Percentiles rank a stretch among this genome's conserved stretches.
Evolutionary conservation across 2,113 vertebrate species (phyloP).

Genomic region (Bucco capensis): DNA sequence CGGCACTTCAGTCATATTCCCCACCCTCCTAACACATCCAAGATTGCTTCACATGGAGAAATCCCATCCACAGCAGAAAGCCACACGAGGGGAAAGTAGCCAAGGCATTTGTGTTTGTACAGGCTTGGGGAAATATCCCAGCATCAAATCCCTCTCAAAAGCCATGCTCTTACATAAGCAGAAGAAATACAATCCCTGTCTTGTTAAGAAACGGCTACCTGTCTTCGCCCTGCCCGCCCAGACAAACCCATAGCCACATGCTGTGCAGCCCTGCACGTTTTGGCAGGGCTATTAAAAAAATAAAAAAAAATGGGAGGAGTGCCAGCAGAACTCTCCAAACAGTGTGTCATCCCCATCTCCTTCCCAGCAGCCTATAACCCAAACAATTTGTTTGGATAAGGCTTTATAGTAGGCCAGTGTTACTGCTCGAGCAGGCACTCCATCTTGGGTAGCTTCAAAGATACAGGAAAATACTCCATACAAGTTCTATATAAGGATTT

Average conservation of each 20-base stretch:
- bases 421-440: not conserved
- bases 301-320: not conserved
- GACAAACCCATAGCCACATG: not conserved
- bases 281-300: not conserved
- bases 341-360: conserved; percentile 5
- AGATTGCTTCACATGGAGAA: conserved; percentile 29
- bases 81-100: not conserved
- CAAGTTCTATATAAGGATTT: not conserved
- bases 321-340: conserved; percentile 24
- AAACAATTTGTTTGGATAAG: conserved; percentile 51
- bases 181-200: conserved; percentile 28
- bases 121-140: conserved; percentile 21
- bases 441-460: not conserved
- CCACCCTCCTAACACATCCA: conserved; percentile 58
- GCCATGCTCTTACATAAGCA: conserved; percentile 29
- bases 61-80: conserved; percentile 13
- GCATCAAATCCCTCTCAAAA: not conserved
- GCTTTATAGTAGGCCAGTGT: not conserved
- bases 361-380: not conserved
- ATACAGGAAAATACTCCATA: fast-evolving
- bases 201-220: conserved; percentile 53
- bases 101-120: conserved; percentile 54
- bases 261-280: conserved; percentile 52
- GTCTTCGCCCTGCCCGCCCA: not conserved
- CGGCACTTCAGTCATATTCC: not conserved